Conservation (phyloP, 2,797 vertebrate genomes). For the Oryzias dopingdopingensis region DNA sequence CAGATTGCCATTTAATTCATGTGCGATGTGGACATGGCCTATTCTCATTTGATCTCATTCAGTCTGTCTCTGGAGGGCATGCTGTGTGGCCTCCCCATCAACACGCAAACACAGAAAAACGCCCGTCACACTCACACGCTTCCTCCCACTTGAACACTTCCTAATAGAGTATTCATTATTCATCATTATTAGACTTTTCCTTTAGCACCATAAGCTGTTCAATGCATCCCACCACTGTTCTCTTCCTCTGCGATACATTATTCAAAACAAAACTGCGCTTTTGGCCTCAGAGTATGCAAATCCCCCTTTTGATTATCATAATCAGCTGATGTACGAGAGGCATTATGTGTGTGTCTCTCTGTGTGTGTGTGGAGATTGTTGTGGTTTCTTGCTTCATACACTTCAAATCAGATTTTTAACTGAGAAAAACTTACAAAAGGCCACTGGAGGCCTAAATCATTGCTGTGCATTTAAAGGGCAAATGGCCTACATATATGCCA, state of each 20-base stretch:
- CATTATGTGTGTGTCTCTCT: slow-evolving; percentile 7
- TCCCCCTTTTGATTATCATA: slow-evolving; percentile 73
- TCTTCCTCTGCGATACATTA: slow-evolving; percentile 72
- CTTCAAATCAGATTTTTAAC: slow-evolving; percentile 62
- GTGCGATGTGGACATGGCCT: slow-evolving; percentile 50
- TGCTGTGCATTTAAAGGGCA: slow-evolving; percentile 74
- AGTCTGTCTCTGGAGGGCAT: slow-evolving; percentile 49
- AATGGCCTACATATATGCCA: slow-evolving; percentile 70
- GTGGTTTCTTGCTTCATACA: slow-evolving; percentile 57
- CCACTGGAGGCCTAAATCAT: slow-evolving; percentile 65
- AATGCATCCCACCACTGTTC: slow-evolving; percentile 57
- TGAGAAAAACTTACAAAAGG: slow-evolving; percentile 63
- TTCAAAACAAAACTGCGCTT: slow-evolving; percentile 73
- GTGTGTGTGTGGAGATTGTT: slow-evolving; percentile 47
- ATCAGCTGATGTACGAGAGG: slow-evolving; percentile 67
- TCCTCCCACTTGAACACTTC: slow-evolving; percentile 37
- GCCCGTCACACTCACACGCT: slow-evolving; percentile 28
- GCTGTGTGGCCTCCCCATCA: slow-evolving; percentile 35
- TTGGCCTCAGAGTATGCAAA: slow-evolving; percentile 76
- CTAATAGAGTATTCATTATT: slow-evolving; percentile 70
- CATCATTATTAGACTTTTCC: slow-evolving; percentile 72
- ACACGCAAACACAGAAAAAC: slow-evolving; percentile 26
- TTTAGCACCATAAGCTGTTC: slow-evolving; percentile 67
- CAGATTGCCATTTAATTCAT: slow-evolving; percentile 46
- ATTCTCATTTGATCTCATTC: slow-evolving; percentile 60